Evolutionary conservation across 64 coral and sea anemone species (phyloP), one percentile per base, ranked within the genome.

Genomic region (Acropora yongei): DNA sequence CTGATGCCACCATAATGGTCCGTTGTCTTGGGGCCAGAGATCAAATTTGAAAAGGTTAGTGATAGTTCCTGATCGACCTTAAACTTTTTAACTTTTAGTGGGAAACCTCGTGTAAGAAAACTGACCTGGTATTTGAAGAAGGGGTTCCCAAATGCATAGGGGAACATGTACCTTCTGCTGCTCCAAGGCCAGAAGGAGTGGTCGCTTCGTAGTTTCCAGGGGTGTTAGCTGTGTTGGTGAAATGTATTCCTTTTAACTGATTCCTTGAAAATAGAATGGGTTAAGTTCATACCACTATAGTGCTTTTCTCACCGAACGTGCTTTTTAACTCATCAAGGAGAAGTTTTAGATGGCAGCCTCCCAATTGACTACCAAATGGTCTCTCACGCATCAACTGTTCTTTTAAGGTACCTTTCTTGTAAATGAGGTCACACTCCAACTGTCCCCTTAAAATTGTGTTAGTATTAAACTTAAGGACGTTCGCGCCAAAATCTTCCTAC

Each of bases 131-230:
- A 13, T 80, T 30, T 75, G 74, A 76, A 8, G 60, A n/a, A 79
- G 91, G 91, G 13, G 83, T 87, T 44, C 73, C 73, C 61, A 80
- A 42, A 12, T 9, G 13, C 90, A 92, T 92, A 1, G 91, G 83
- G 3, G 91, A 93, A 74, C 41, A 88, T 6, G 60, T 16, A 72
- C 13, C 9, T 45, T 57, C 83, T 4, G 91, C 39, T 45, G 91
- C 91, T 44, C 78, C 86, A 12, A 87, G 60, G 12, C 84, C 77
- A 18, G 83, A 87, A 2, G 91, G 91, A 12, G 91, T 93, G 13
- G 16, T 66, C 12, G 91, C 66, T 80, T 93, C 91, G 42, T 80
- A 60, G 20, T 30, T 78, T 43, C 91, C 91, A 12, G 91, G 91
- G n/a, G 82, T 93, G 57, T 77, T 87, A 1, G 91, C 91, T 6